Conservation (phyloP, 2,888 invertebrate genomes). For the Caenorhabditis uteleia region DNA sequence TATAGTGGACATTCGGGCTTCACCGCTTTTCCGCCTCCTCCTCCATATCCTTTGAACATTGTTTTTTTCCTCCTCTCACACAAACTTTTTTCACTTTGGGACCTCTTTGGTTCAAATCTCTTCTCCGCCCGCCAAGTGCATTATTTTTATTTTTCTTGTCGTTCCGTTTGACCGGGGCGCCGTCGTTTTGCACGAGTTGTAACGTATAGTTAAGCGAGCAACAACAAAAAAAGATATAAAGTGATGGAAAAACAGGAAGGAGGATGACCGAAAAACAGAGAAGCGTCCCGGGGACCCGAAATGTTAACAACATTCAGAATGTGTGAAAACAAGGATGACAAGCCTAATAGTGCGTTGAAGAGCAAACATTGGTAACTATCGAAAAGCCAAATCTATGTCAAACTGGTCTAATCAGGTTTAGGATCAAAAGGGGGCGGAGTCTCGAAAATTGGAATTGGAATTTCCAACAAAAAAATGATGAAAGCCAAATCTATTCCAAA, state of each 20-base stretch:
- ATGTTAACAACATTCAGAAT: no score
- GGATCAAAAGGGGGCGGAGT: neutral
- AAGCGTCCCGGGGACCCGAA: no score
- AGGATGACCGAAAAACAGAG: no score
- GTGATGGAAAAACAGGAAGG: no score
- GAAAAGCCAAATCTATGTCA: constrained; percentile 14
- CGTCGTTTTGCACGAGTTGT: no score
- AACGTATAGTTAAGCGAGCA: no score
- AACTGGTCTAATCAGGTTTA: constrained; percentile 12
- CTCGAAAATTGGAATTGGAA: no score
- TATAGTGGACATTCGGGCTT: constrained; percentile 44
- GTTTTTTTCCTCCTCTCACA: constrained; percentile 13
- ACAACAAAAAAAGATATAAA: no score
- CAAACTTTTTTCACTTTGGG: neutral
- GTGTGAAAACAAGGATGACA: no score
- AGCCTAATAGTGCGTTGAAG: constrained; percentile 31
- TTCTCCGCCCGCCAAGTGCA: neutral
- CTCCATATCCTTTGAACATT: constrained; percentile 1
- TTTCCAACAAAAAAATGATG: no score
- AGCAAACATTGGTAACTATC: constrained; percentile 39
- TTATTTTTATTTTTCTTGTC: constrained; percentile 2
- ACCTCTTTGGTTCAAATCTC: neutral
- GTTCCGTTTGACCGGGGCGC: no score
- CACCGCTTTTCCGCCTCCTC: constrained; percentile 15
- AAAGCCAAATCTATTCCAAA: no score